Conservation (phyloP, 2,888 invertebrate genomes). For the Oscheius sp. region DNA sequence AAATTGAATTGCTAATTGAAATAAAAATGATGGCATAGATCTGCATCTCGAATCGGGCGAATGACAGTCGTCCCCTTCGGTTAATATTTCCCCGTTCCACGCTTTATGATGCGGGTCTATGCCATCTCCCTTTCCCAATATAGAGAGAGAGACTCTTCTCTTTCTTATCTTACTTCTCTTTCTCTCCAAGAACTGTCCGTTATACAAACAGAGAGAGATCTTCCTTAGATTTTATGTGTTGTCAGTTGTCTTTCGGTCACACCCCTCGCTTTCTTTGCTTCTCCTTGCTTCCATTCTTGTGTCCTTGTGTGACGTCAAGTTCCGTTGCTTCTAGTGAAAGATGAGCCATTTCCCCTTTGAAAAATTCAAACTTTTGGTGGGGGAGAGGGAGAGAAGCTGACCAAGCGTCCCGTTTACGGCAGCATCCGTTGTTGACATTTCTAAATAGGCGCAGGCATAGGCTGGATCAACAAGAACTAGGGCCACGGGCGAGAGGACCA, state of each 20-base stretch:
- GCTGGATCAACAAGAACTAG: conserved; percentile 16
- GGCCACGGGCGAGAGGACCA: neutral
- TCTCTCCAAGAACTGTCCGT: too few relatives aligned
- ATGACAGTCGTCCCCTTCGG: neutral
- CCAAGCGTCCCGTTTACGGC: conserved; percentile 3
- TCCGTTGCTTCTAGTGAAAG: neutral
- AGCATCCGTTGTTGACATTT: conserved; percentile 14
- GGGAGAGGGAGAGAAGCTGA: neutral
- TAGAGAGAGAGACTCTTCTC: too few relatives aligned
- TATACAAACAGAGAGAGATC: too few relatives aligned
- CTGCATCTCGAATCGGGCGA: too few relatives aligned
- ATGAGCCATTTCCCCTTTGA: conserved; percentile 2
- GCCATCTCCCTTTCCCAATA: too few relatives aligned
- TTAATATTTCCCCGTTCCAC: neutral
- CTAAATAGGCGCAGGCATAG: conserved; percentile 4
- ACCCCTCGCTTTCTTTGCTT: too few relatives aligned
- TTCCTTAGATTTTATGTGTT: neutral
- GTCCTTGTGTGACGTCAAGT: conserved; percentile 3
- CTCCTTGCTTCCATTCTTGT: neutral
- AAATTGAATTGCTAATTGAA: neutral
- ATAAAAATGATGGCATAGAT: too few relatives aligned
- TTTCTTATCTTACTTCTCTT: too few relatives aligned
- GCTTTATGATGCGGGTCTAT: too few relatives aligned
- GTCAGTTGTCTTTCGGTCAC: neutral
- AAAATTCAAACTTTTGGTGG: neutral